Evolutionary conservation across 2,113 vertebrate species (phyloP), one percentile per base, ranked within the genome.

Genomic region (Stigmatopora nigra): DNA sequence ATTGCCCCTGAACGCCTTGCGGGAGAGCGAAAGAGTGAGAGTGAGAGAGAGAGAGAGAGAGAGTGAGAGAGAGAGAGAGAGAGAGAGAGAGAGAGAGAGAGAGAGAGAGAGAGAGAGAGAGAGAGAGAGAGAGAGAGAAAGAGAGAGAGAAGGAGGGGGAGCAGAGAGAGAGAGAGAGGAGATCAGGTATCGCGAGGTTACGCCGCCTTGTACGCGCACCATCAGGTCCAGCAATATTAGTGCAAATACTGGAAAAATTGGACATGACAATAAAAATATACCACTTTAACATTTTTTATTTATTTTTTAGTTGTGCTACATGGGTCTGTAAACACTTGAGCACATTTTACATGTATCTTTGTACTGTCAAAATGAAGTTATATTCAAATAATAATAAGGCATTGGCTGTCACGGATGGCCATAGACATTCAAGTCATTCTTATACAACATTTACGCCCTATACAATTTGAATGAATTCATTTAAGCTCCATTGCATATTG

Each of bases 121-220:
- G 58, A 15, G 22, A 64, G 64, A 66, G 58, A 35, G 45, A 31
- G 46, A 14, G 58, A 52, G 55, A 70, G 62, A n/a, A n/a, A n/a
- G n/a, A n/a, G n/a, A n/a, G n/a, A n/a, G n/a, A n/a, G n/a, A n/a
- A n/a, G n/a, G n/a, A n/a, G 56, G 61, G n/a, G n/a, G n/a, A n/a
- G n/a, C n/a, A 60, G 70, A 44, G 49, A 49, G 31, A 63, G 64
- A 36, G 55, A 38, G 11, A 8, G 19, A n/a, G 36, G 10, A 46
- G 14, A 35, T 10, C 45, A 63, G 51, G 66, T 74, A 74, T 81
- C 78, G 74, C 77, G 83, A 82, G 81, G 82, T 84, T 83, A 84
- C 76, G 66, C 75, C 12, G 35, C 19, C 31, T 60, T 36, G 57
- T 17, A 41, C 15, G n/a, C 36, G 10, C n/a, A 19, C 2, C 57